phyloP scores from a whole-genome alignment of 2,888 invertebrate species.

The Torymus aiolomorphi region DNA sequence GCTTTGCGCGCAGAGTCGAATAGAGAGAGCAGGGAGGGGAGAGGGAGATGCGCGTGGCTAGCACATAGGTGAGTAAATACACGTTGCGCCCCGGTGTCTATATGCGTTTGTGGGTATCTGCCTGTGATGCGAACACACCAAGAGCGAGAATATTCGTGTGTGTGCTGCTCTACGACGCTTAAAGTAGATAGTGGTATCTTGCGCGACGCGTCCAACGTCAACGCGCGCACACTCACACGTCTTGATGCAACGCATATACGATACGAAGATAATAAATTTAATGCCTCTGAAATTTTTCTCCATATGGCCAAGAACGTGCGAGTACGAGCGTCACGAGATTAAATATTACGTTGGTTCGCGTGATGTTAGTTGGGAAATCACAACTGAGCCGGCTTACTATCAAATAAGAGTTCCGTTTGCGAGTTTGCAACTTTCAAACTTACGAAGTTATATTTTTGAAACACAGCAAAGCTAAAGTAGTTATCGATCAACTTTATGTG shows the following conservation, averaged over 20 bases:
- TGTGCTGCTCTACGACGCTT: not conserved
- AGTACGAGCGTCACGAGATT: too few relatives aligned
- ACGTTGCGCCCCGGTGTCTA: not conserved
- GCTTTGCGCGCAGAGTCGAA: not conserved
- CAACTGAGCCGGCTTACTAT: too few relatives aligned
- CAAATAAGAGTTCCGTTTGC: too few relatives aligned
- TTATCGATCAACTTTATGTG: too few relatives aligned
- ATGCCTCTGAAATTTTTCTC: too few relatives aligned
- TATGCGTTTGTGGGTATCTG: not conserved
- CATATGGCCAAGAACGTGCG: too few relatives aligned
- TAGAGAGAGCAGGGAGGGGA: too few relatives aligned
- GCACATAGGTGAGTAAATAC: conserved; percentile 22
- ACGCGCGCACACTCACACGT: conserved; percentile 5
- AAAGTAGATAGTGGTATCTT: conserved; percentile 38
- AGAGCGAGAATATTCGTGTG: not conserved
- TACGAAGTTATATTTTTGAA: too few relatives aligned
- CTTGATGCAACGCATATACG: not conserved
- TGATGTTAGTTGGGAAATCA: too few relatives aligned
- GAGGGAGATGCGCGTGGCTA: not conserved
- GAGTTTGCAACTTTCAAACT: too few relatives aligned
- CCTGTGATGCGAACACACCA: not conserved
- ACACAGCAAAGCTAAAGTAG: too few relatives aligned
- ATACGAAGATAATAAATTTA: not conserved
- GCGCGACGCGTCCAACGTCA: conserved; percentile 24
- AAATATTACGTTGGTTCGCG: too few relatives aligned